Base-by-base conservation (phyloP, 64 coral and sea anemone genomes). In the Montipora foliosa region DNA sequence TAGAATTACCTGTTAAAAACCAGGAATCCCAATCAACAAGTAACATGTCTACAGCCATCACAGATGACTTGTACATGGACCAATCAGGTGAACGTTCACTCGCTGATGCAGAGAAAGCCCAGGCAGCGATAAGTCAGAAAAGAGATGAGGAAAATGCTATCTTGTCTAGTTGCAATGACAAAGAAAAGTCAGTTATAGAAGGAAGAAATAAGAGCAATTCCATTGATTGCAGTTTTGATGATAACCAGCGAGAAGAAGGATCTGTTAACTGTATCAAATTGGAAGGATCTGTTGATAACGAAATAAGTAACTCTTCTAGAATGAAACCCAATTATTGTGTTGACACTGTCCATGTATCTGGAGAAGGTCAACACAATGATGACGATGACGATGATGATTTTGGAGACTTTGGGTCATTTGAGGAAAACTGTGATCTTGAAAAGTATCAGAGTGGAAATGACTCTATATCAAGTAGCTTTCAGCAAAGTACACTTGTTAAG, bases 311-410 rank as follows among this genome's bases (percentile, higher is more conserved):
- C 50, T 52, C 49, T 44, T 15, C 90, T 10, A 51, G 5, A 72
- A 21, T 51, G 8, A 64, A 52, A 17, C 44, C 5, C 19, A 11
- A 3, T 9, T n/a, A 51, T 37, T 4, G 16, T 4, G 80, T 14
- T 11, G 8, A 68, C 20, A 12, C 21, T 67, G 37, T 5, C 17
- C 21, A 16, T 69, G 58, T 5, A 17, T 1, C 22, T 11, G 84
- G 64, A 88, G 92, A 88, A 79, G 60, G 6, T 8, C 6, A 57
- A 57, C 53, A 57, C 53, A 57, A 87, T 51, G 82, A 67, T 52
- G 79, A 69, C 13, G 21, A 49, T 80, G 79, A 78, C 46, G 8
- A 74, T 1, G 47, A 87, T 74, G 84, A 83, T 7, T 92, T 92
- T 84, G 82, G 82, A 16, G 72, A 72, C 52, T 81, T 68, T 91